Percentiles rank a stretch among this genome's conserved stretches.
Conservation (phyloP, 2,888 invertebrate species). For the Vanessa cardui region DNA sequence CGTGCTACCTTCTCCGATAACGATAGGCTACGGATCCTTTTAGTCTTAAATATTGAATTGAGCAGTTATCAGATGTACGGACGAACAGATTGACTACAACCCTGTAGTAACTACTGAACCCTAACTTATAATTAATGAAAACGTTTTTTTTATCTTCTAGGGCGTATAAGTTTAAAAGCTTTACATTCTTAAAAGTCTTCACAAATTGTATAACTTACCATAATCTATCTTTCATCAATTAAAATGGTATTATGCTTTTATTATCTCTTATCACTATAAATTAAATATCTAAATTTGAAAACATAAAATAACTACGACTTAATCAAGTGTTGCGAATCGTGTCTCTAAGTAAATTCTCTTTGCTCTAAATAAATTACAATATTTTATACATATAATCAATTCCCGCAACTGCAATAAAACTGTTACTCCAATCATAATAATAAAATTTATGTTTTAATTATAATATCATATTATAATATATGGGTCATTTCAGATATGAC, state of each 20-base stretch:
- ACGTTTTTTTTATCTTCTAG: slow-evolving; percentile 59
- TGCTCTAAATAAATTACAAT: slow-evolving; percentile 53
- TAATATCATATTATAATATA: slow-evolving; percentile 55
- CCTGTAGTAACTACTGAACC: slow-evolving; percentile 74
- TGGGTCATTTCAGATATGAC: slow-evolving; percentile 72
- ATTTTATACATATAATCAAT: slow-evolving; percentile 61
- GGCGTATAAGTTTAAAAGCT: slow-evolving; percentile 75
- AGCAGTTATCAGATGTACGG: slow-evolving; percentile 77
- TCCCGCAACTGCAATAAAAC: slow-evolving; percentile 66
- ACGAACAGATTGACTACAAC: slow-evolving; percentile 76
- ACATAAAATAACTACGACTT: slow-evolving; percentile 41
- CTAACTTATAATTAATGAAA: slow-evolving; percentile 68
- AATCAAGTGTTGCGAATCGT: slow-evolving; percentile 43
- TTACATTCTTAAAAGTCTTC: slow-evolving; percentile 74
- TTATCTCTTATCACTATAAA: slow-evolving; percentile 64
- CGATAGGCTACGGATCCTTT: slow-evolving; percentile 62
- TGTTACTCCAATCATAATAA: slow-evolving; percentile 47
- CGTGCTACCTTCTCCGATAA: slow-evolving; percentile 61
- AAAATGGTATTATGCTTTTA: slow-evolving; percentile 55
- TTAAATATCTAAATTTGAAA: slow-evolving; percentile 49
- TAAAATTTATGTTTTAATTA: slow-evolving; percentile 52
- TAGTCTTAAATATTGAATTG: slow-evolving; percentile 75
- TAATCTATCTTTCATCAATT: slow-evolving; percentile 66
- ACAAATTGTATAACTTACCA: slow-evolving; percentile 77
- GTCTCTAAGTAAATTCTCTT: slow-evolving; percentile 47